Base-by-base conservation (phyloP, 1,140 invertebrate species). In the Drosophila murphyi region DNA sequence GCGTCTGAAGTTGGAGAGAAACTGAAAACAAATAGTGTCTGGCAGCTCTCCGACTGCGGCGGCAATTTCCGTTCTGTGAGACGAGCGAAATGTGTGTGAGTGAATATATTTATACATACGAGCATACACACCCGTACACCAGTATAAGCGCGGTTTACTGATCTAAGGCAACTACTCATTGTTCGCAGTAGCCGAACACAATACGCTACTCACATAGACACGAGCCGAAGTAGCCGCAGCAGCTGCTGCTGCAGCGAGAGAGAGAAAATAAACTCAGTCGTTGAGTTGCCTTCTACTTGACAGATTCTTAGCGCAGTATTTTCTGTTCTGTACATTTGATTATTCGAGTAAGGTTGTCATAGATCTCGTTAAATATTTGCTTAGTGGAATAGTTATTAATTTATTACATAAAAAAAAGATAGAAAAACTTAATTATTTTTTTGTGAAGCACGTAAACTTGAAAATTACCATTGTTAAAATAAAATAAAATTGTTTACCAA, bases 81-180 rank as follows among this genome's bases (percentile, higher is more conserved):
- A 20, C 20, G 20, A 20, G 20, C 20, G 20, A 20, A 20, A 43
- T n/a, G 39, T 43, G n/a, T 43, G 0, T 4, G n/a, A n/a, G 39
- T 43, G 10, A n/a, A 43, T 4, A 34, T 4, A 5, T 34, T 34
- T 5, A 34, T 3, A 34, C 5, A 34, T 5, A 12, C 4, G 32
- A 10, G n/a, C 3, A 32, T 35, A 34, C 34, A 34, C 5, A 34
- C 3, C 12, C 32, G 32, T n/a, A 41, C 39, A 41, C 8, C 12
- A 12, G 12, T 12, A 43, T n/a, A 51, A 37, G 31, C 32, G 37
- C 20, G 39, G 39, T 63, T 51, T 51, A 52, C 48, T 47, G 50
- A 63, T 57, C 55, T 56, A 10, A 52, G 5, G 39, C 61, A 50
- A n/a, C 39, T 41, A 20, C 20, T 20, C 20, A 20, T 20, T 20